phyloP scores from a whole-genome alignment of 1,140 invertebrate species.

The Panagrolaimus sp. region DNA sequence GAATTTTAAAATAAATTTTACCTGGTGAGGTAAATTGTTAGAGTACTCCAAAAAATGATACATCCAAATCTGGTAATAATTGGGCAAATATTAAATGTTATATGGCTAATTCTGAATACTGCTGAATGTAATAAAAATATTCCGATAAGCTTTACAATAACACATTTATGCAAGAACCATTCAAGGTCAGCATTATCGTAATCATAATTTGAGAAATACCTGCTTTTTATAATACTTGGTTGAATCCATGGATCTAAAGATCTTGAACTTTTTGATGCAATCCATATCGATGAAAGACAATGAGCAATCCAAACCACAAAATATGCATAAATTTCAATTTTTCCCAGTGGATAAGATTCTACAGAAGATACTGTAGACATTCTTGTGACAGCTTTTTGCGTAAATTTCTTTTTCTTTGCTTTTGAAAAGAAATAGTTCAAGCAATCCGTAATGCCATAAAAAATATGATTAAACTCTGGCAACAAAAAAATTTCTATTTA shows the following conservation, averaged over 20 bases:
- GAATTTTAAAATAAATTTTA: too few relatives aligned
- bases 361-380: too few relatives aligned
- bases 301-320: not conserved
- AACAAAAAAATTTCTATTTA: too few relatives aligned
- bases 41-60: conserved; percentile 34
- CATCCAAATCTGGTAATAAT: conserved; percentile 25
- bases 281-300: conserved; percentile 6
- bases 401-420: too few relatives aligned
- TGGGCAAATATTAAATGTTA: not conserved
- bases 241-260: not conserved
- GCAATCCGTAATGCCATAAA: too few relatives aligned
- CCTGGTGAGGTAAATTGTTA: conserved; percentile 36
- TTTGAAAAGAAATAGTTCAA: too few relatives aligned
- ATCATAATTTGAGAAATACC: not conserved
- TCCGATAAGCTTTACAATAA: not conserved
- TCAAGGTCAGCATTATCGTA: conserved; percentile 8
- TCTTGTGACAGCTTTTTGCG: too few relatives aligned
- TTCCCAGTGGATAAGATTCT: not conserved
- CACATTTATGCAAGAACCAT: not conserved
- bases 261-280: not conserved
- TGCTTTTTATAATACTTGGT: not conserved
- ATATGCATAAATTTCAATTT: not conserved
- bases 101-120: not conserved
- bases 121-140: not conserved
- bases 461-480: too few relatives aligned